phyloP scores from a whole-genome alignment of 2,888 invertebrate genomes.

The Plagiodera versicolora region DNA sequence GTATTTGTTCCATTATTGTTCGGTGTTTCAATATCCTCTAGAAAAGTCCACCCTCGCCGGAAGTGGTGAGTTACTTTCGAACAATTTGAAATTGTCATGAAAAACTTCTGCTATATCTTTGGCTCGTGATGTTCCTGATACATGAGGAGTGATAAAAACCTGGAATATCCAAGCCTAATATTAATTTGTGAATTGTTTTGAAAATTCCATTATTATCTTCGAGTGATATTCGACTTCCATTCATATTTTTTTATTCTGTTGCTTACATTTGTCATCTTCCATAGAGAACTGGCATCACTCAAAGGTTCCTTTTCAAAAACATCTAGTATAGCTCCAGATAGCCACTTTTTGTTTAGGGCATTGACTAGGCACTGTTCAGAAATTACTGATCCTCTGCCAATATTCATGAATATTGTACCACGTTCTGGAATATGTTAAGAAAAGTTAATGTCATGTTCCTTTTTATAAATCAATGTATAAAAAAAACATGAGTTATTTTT shows the following conservation, averaged over 20 bases:
- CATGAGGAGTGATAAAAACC: slow-evolving; percentile 51
- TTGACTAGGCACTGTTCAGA: slow-evolving; percentile 56
- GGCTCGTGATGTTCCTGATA: slow-evolving; percentile 51
- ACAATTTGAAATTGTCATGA: slow-evolving; percentile 53
- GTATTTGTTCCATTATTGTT: no score
- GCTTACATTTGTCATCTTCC: slow-evolving; percentile 57
- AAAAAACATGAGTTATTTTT: no score
- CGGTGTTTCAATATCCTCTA: slow-evolving; percentile 50
- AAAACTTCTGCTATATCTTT: slow-evolving; percentile 56
- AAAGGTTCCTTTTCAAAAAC: slow-evolving; percentile 62
- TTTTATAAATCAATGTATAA: no score
- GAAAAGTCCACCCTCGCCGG: slow-evolving; percentile 50
- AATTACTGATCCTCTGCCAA: slow-evolving; percentile 62
- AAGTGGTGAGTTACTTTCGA: slow-evolving; percentile 48
- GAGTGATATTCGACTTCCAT: no score
- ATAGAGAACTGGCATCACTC: slow-evolving; percentile 54
- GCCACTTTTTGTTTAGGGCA: slow-evolving; percentile 59
- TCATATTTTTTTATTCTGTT: not conserved
- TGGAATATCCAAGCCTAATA: no score
- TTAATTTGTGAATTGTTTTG: no score
- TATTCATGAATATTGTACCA: slow-evolving; percentile 60
- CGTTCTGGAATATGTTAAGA: slow-evolving; percentile 46
- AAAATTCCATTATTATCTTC: no score
- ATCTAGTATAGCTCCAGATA: slow-evolving; percentile 61
- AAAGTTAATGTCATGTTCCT: no score